These are phyloP conservation scores for Paramormyrops kingsleyae DNA, from an alignment of 2,113 vertebrate genomes.

Conservation along the genomic window DNA sequence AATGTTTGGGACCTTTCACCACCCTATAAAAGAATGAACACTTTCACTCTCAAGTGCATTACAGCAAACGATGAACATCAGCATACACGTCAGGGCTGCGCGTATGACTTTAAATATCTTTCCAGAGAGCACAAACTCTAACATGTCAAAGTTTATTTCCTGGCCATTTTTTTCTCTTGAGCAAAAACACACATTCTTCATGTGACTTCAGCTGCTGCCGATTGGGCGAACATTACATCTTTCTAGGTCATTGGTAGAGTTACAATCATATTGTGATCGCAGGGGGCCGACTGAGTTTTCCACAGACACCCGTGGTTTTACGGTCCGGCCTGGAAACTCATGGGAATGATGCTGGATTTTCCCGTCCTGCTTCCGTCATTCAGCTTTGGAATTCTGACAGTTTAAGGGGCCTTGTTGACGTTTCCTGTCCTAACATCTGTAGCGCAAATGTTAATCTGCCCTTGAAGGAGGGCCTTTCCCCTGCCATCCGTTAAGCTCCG, in stretches of 20 bases:
- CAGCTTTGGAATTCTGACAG: neutral
- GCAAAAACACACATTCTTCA: neutral
- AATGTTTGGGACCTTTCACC: neutral
- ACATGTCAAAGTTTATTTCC: neutral
- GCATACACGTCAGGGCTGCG: neutral
- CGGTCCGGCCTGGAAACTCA: neutral
- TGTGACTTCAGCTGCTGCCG: neutral
- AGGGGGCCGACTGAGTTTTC: neutral
- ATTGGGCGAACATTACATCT: neutral
- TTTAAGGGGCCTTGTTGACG: neutral
- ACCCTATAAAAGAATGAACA: neutral
- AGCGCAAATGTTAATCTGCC: neutral
- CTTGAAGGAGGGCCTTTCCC: neutral
- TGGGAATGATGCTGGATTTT: neutral
- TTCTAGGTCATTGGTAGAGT: neutral
- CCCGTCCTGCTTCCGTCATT: neutral
- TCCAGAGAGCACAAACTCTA: neutral
- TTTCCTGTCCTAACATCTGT: slow-evolving; percentile 8
- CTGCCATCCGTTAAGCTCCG: neutral
- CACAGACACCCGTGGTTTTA: neutral
- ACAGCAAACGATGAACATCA: neutral
- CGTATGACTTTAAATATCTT: neutral
- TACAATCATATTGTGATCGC: neutral
- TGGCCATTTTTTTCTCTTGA: neutral
- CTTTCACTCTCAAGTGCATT: neutral